Base-by-base conservation (phyloP, 1,140 invertebrate genomes). In the Drosophila orena region DNA sequence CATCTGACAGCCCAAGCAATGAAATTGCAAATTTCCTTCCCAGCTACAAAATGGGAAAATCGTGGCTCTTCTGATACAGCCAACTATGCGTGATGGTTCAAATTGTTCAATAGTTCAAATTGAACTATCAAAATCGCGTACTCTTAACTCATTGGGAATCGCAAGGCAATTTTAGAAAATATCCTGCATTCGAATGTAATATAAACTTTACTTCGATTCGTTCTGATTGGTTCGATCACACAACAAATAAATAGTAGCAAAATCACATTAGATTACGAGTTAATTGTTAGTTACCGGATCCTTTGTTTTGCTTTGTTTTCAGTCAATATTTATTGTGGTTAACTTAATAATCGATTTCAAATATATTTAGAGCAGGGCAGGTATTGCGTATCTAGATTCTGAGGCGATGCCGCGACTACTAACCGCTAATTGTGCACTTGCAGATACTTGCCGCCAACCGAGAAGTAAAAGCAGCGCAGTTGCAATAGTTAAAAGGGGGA, bases 351-450 rank as follows among this genome's bases (percentile, higher is more conserved):
- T 30, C 30, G 30, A 30, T 30, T 30, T 30, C 7, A 10, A 30
- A 30, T 30, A 7, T 27, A 27, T 27, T 27, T 6, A 3, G 30
- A 30, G 27, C 27, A 30, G 27, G 27, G 27, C 27, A 7, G 40
- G 40, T 20, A 20, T 44, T 10, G 34, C 35, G 42, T 47, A 70
- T 35, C 64, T 70, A 43, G 42, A 47, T 46, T 69, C 50, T 35
- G 24, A 40, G 69, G 64, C 66, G 52, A 70, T 49, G 68, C 35
- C 22, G 24, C 35, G 50, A 68, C 62, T 56, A 70, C 50, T 35
- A 30, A 34, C 58, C 35, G 37, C 62, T 62, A 62, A 49, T 62
- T 50, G n/a, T 22, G 44, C 20, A 44, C 60, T 30, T 24, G 46
- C 64, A 44, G 64, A 65, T 65, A 68, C 10, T 53, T 65, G 37